These are phyloP conservation scores for Nothobranchius furzeri DNA, from an alignment of 2,113 vertebrate species.

Conservation along the genomic window DNA sequence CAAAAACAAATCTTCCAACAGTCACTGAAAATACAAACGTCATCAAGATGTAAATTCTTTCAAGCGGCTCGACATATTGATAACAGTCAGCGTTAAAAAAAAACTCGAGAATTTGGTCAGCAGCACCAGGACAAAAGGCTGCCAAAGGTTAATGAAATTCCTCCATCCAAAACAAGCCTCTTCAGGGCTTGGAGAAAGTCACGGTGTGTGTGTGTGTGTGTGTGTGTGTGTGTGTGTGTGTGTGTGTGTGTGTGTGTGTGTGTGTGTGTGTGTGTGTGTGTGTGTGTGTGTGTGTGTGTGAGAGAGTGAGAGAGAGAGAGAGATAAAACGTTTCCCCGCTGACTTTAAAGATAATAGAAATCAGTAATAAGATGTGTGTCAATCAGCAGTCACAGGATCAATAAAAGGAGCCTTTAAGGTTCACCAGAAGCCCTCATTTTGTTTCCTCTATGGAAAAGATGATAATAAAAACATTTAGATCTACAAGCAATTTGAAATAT, in stretches of 20 bases:
- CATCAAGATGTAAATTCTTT: constrained; percentile 48
- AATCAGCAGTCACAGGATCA: too few species aligned
- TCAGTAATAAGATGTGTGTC: neutral
- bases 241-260: neutral
- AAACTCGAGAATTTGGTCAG: constrained; percentile 15
- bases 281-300: neutral
- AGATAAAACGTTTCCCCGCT: neutral
- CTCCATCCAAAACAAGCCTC: constrained; percentile 1
- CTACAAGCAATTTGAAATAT: too few species aligned
- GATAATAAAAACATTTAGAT: too few species aligned
- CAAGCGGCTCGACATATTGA: constrained; percentile 42
- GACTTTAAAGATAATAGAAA: neutral
- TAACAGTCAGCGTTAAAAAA: constrained; percentile 17
- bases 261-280: neutral
- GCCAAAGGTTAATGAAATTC: constrained; percentile 65
- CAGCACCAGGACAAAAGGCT: constrained; percentile 28
- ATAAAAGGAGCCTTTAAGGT: too few species aligned
- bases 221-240: neutral
- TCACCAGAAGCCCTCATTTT: too few species aligned
- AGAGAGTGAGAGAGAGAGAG: too few species aligned
- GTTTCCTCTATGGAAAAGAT: too few species aligned
- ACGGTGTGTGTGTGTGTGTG: neutral
- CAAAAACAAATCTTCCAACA: neutral
- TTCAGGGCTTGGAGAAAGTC: constrained; percentile 6
- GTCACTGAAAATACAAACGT: constrained; percentile 15